Evolutionary conservation across 35 echinoderm and acorn worm species (phyloP), one percentile per base, ranked within the genome.

Genomic region (Stichopus chloronotus): DNA sequence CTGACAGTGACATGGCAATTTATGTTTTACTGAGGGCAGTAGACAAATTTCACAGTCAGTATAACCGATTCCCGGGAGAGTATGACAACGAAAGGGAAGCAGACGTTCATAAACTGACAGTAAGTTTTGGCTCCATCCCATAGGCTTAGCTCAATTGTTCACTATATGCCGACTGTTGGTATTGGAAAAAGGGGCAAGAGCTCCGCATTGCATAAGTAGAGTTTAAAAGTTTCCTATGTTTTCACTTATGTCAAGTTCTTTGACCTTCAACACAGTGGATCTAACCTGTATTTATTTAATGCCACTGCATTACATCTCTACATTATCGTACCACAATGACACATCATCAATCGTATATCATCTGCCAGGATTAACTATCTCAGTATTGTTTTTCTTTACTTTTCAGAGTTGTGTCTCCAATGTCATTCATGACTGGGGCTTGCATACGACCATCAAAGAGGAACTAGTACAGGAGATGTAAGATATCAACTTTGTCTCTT

Each of bases 391-490:
- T 58, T 58, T 24, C 16, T 57, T 61, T 90, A 5, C 81, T 88
- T 43, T 59, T 55, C 82, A 98, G 97, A 94, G 93, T 87, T 98
- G 97, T 94, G 93, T 94, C 21, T 90, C 82, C 56, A 96, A 88
- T 59, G 92, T 98, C 52, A 89, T 96, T 63, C 97, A 98, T 59
- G 97, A 98, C 65, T 93, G 93, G 91, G 92, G 92, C 22, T 81
- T 98, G 78, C 87, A 83, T 78, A 57, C 76, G 17, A 93, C 86
- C 16, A 93, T 96, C 19, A 98, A 98, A 72, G 97, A 98, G 81
- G 97, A 98, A 59, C 94, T 93, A 59, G 84, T 98, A 17, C 95
- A 95, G 63, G 97, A 98, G 94, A 94, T 98, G 97, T 98, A 93
- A 98, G 97, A 85, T 54, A 5, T 13, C 12, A 57, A 43, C 30